These are phyloP conservation scores for Lindbergichthys nudifrons DNA, from an alignment of 2,797 vertebrate genomes.

Conservation along the genomic window DNA sequence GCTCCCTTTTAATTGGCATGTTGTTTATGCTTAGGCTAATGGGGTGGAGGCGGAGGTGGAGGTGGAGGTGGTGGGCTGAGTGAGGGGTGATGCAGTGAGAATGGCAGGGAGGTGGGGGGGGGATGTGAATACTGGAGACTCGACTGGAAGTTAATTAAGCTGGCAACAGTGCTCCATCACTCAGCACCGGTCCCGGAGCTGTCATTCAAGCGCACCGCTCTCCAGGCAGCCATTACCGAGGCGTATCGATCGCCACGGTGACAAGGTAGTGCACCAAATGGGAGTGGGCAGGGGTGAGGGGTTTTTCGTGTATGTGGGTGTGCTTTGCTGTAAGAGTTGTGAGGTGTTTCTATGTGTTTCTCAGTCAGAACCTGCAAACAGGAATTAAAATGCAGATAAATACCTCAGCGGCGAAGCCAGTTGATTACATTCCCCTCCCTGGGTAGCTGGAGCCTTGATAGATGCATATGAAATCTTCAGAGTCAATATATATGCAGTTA, in stretches of 20 bases:
- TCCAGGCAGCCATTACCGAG: constrained; percentile 78
- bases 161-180: constrained; percentile 73
- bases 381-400: constrained; percentile 82
- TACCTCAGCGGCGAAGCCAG: constrained; percentile 64
- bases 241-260: constrained; percentile 74
- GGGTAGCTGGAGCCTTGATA: constrained; percentile 70
- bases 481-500: constrained; percentile 82
- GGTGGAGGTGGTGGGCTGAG: background rate
- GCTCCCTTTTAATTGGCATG: constrained; percentile 61
- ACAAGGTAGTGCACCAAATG: constrained; percentile 66
- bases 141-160: constrained; percentile 83
- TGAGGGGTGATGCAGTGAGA: constrained; percentile 9
- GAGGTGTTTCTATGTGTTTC: background rate
- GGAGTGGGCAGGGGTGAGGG: constrained; percentile 50
- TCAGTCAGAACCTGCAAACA: constrained; percentile 26
- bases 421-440: constrained; percentile 78
- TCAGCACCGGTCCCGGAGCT: constrained; percentile 68
- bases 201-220: constrained; percentile 75
- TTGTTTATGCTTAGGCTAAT: constrained; percentile 67
- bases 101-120: constrained; percentile 8
- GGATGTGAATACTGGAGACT: constrained; percentile 72
- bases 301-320: constrained; percentile 1
- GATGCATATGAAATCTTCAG: constrained; percentile 81
- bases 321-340: background rate
- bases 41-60: constrained; percentile 4